phyloP scores from a whole-genome alignment of 30 jellyfish, hydroid and myxozoan species.

The Pseudorhiza aurosa region DNA sequence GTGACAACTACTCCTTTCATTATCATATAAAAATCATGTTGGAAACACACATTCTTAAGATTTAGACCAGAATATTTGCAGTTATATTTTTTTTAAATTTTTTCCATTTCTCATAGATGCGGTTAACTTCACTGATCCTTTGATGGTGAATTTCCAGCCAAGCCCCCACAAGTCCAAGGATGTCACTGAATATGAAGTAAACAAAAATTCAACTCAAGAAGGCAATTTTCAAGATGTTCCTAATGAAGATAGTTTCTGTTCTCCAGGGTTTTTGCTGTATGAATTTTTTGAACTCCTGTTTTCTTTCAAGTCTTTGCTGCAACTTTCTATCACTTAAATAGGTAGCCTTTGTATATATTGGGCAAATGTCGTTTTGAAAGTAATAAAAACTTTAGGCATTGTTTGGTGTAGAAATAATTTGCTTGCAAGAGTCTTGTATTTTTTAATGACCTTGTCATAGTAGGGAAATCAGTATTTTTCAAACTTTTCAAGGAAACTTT shows the following conservation, averaged over 20 bases:
- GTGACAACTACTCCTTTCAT: too few relatives aligned
- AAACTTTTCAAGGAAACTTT: too few relatives aligned
- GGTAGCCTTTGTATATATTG: too few relatives aligned
- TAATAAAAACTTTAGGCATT: too few relatives aligned
- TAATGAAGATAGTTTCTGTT: constrained; percentile 11
- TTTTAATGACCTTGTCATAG: too few relatives aligned
- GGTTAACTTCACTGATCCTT: constrained; percentile 45
- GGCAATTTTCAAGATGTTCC: neutral
- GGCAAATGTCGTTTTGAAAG: too few relatives aligned
- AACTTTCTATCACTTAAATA: too few relatives aligned
- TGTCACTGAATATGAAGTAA: neutral
- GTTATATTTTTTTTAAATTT: neutral
- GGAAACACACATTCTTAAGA: too few relatives aligned
- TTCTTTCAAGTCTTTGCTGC: neutral
- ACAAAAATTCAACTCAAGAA: neutral
- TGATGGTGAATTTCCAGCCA: constrained; percentile 51
- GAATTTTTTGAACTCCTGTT: neutral
- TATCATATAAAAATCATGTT: too few relatives aligned
- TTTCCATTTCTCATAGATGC: neutral
- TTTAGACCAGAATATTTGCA: neutral
- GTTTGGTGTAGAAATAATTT: too few relatives aligned
- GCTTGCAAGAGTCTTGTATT: too few relatives aligned
- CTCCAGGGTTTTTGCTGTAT: constrained; percentile 4
- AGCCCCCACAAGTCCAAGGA: neutral
- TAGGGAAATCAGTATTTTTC: too few relatives aligned